Percentiles rank a stretch among this genome's conserved stretches.
These are phyloP conservation scores for Asarcornis scutulata DNA, from an alignment of 2,113 vertebrate genomes.

Conservation along the genomic window DNA sequence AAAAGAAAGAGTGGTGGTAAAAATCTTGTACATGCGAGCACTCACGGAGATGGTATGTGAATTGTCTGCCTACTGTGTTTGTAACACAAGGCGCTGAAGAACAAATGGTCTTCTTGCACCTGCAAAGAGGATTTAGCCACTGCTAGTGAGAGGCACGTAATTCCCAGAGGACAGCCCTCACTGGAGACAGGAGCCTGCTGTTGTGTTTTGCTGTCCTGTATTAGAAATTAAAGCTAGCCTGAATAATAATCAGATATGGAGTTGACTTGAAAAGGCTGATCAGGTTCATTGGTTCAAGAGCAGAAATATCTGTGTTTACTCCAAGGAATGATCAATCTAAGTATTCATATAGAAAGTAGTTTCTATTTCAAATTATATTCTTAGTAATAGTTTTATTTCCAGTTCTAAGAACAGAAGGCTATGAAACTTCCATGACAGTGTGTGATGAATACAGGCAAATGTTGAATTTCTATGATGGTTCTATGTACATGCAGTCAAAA, in stretches of 20 bases:
- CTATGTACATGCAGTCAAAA: constrained; percentile 19
- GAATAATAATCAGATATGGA: constrained; percentile 11
- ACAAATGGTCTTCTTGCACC: background rate
- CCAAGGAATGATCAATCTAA: background rate
- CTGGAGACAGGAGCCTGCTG: background rate
- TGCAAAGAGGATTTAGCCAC: background rate
- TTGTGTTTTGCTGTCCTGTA: background rate
- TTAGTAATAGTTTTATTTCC: constrained; percentile 18
- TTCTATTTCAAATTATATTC: background rate
- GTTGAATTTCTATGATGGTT: background rate
- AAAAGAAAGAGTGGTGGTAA: background rate
- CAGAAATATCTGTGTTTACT: constrained; percentile 8
- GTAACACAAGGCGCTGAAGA: background rate
- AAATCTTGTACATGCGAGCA: background rate
- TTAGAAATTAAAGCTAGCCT: constrained; percentile 14
- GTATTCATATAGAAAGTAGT: background rate
- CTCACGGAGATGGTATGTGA: background rate
- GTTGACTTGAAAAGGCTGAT: background rate
- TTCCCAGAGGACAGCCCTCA: constrained; percentile 20
- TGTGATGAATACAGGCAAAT: constrained; percentile 42
- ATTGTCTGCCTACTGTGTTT: background rate
- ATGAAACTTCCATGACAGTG: constrained; percentile 1
- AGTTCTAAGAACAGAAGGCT: constrained; percentile 28
- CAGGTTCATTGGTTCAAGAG: background rate
- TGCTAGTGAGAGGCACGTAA: background rate